These are phyloP conservation scores for Halcyon smyrnensis DNA, from an alignment of 2,797 vertebrate genomes.

Conservation along the genomic window DNA sequence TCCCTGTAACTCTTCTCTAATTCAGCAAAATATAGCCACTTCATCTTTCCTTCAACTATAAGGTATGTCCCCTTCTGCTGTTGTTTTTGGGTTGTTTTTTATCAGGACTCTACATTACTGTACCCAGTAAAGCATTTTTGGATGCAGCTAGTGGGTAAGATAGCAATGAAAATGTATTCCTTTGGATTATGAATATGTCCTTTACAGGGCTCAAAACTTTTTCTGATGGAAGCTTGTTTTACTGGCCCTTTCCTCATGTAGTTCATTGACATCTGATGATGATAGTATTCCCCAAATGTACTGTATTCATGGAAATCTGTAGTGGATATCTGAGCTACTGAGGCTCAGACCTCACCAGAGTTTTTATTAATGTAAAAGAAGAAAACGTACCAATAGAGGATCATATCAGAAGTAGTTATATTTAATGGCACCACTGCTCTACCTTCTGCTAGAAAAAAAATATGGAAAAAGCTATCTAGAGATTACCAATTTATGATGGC, in stretches of 20 bases:
- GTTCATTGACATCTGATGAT: constrained; percentile 37
- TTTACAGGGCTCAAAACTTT: not conserved
- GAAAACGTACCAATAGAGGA: constrained; percentile 7
- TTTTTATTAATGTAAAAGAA: constrained; percentile 52
- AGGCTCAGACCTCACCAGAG: not conserved
- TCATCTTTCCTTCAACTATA: not conserved
- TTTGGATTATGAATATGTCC: constrained; percentile 7
- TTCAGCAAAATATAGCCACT: not conserved
- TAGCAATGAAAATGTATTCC: not conserved
- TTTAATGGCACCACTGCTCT: constrained; percentile 48
- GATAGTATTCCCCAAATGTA: not conserved
- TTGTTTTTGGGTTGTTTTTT: not conserved
- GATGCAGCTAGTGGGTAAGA: not conserved
- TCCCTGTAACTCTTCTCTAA: not conserved
- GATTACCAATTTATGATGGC: constrained; percentile 18
- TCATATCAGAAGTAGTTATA: constrained; percentile 40
- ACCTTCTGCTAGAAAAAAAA: constrained; percentile 52
- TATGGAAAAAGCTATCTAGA: constrained; percentile 15
- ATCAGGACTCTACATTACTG: not conserved
- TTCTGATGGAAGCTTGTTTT: not conserved
- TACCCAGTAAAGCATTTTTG: not conserved
- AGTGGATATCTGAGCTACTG: constrained; percentile 14
- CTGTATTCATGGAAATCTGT: constrained; percentile 27
- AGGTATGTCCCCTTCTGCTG: not conserved
- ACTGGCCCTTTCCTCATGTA: not conserved